Conservation (phyloP, 1,140 invertebrate species). For the Telenomus remus region DNA sequence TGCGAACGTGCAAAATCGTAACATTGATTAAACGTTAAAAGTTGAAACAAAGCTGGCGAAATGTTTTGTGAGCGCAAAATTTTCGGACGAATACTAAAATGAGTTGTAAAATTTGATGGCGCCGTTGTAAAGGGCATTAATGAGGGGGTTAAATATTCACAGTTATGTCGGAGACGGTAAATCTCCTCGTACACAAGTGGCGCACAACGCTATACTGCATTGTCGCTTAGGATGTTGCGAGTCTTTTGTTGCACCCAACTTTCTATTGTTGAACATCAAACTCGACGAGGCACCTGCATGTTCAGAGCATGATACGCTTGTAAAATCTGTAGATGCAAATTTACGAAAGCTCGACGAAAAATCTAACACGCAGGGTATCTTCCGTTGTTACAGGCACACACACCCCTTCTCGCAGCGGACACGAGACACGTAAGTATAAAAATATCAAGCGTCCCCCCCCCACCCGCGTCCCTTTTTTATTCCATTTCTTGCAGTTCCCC, state of each 20-base stretch:
- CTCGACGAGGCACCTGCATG: slow-evolving; percentile 35
- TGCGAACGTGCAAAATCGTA: no score
- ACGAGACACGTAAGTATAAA: slow-evolving; percentile 77
- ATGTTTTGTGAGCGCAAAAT: no score
- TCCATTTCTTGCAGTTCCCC: no score
- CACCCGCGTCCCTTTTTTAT: no score
- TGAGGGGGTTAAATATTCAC: no score
- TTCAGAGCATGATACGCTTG: slow-evolving; percentile 45
- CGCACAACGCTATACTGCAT: no score
- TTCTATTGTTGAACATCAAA: slow-evolving; percentile 12
- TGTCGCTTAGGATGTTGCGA: background rate
- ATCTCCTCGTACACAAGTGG: no score
- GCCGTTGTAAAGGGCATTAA: background rate
- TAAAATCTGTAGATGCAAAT: slow-evolving; percentile 40
- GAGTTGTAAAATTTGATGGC: background rate
- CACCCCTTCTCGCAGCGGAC: slow-evolving; percentile 77
- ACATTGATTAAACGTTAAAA: no score
- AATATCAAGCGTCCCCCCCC: background rate
- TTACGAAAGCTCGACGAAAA: slow-evolving; percentile 28
- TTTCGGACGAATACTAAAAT: no score
- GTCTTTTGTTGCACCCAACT: slow-evolving; percentile 5
- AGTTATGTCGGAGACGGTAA: no score
- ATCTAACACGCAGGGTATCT: slow-evolving; percentile 61
- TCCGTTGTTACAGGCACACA: slow-evolving; percentile 79
- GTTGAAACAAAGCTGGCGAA: no score